These are phyloP conservation scores for Condylura cristata DNA, from an alignment of 2,113 vertebrate species.

Conservation along the genomic window DNA sequence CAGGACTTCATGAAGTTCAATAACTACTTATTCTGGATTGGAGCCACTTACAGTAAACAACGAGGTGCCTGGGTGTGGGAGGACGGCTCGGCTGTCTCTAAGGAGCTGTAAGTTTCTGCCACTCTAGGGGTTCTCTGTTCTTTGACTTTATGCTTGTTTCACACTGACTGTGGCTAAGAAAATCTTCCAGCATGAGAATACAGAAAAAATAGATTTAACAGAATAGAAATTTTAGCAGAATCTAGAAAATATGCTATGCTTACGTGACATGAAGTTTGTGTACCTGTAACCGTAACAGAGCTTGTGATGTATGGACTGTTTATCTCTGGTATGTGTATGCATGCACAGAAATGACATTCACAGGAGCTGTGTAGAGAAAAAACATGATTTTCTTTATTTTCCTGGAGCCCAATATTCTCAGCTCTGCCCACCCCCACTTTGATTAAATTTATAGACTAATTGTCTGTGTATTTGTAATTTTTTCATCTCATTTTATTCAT, in stretches of 20 bases:
- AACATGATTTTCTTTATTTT: background rate
- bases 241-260: background rate
- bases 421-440: background rate
- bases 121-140: background rate
- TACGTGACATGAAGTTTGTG: background rate
- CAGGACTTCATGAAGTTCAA: background rate
- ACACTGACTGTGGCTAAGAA: background rate
- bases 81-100: background rate
- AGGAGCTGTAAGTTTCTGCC: conserved; percentile 46
- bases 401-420: background rate
- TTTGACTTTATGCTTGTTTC: background rate
- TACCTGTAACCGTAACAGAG: background rate
- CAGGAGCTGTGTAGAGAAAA: background rate
- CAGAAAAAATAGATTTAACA: background rate
- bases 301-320: background rate
- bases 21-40: conserved; percentile 18
- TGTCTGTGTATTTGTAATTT: background rate
- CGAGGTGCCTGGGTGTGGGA: background rate
- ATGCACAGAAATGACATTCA: background rate
- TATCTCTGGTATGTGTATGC: background rate
- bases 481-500: background rate
- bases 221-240: background rate
- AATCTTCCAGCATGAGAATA: background rate
- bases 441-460: background rate
- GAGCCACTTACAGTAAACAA: background rate